These are phyloP conservation scores for Cotesia congregata DNA, from an alignment of 2,888 invertebrate genomes.

Conservation along the genomic window DNA sequence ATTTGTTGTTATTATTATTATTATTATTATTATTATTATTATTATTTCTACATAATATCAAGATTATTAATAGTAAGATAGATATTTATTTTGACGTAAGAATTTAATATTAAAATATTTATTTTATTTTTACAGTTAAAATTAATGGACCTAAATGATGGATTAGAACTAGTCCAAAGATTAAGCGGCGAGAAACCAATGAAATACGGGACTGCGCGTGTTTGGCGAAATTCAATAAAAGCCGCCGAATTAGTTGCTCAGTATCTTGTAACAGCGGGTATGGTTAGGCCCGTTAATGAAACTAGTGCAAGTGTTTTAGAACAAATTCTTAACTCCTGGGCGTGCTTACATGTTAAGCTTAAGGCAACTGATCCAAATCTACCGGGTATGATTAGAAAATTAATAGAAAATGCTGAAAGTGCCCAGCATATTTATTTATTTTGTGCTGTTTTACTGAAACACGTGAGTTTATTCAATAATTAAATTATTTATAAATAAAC, in stretches of 20 bases:
- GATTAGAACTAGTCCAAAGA: slow-evolving; percentile 73
- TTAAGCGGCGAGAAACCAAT: slow-evolving; percentile 68
- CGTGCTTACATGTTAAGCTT: slow-evolving; percentile 64
- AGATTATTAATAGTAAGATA: neutral
- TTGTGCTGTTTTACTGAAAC: slow-evolving; percentile 71
- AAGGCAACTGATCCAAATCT: slow-evolving; percentile 63
- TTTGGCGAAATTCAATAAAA: slow-evolving; percentile 74
- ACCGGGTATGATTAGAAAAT: slow-evolving; percentile 68
- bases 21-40: neutral
- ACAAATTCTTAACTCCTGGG: slow-evolving; percentile 67
- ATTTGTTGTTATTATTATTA: too few species aligned
- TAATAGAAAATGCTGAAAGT: slow-evolving; percentile 75
- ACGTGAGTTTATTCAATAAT: slow-evolving; percentile 63
- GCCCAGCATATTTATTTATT: slow-evolving; percentile 79
- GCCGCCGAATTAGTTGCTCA: slow-evolving; percentile 74
- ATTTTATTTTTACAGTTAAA: slow-evolving; percentile 69
- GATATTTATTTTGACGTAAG: slow-evolving; percentile 1
- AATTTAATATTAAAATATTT: slow-evolving; percentile 13
- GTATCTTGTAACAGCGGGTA: slow-evolving; percentile 73
- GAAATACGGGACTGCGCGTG: slow-evolving; percentile 72
- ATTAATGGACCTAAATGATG: slow-evolving; percentile 73
- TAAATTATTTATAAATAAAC: neutral
- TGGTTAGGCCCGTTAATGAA: slow-evolving; percentile 71
- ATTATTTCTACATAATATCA: neutral
- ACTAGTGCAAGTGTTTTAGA: slow-evolving; percentile 63